Percentiles rank a stretch among this genome's conserved stretches.
Conservation (phyloP, 2,888 invertebrate species). For the Tetanocera ferruginea region DNA sequence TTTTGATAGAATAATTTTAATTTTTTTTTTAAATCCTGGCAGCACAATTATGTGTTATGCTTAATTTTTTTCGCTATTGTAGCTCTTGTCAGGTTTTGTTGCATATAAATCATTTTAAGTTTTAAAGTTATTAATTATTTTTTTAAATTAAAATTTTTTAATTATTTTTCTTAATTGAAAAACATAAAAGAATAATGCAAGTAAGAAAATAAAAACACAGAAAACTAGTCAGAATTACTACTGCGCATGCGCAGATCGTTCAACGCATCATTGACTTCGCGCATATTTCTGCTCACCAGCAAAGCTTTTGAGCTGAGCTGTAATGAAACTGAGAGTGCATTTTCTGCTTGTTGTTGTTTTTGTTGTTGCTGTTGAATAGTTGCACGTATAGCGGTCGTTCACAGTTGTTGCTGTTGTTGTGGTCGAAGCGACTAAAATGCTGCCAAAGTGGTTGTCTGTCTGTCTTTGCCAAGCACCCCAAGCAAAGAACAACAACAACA, state of each 20-base stretch:
- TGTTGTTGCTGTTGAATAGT: conserved; percentile 18
- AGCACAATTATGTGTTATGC: no score
- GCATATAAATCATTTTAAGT: no score
- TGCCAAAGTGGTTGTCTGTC: background rate
- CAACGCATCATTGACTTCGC: background rate
- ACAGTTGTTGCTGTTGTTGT: conserved; percentile 3
- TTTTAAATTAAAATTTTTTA: background rate
- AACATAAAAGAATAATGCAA: background rate
- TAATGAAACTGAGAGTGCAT: conserved; percentile 28
- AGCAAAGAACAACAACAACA: background rate
- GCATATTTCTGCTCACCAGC: background rate
- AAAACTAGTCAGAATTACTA: background rate
- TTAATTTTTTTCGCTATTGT: no score
- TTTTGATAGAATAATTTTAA: no score
- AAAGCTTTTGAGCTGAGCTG: background rate
- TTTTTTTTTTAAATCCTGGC: no score
- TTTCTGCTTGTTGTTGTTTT: background rate
- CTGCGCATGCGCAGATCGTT: conserved; percentile 2
- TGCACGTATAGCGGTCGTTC: conserved; percentile 27
- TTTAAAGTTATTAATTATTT: no score
- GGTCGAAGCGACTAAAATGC: background rate
- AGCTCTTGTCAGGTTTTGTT: no score
- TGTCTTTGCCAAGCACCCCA: background rate
- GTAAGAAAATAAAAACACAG: background rate
- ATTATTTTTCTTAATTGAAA: background rate